Evolutionary conservation across 2,888 invertebrate species (phyloP).

Genomic region (Polydrusus tereticollis): DNA sequence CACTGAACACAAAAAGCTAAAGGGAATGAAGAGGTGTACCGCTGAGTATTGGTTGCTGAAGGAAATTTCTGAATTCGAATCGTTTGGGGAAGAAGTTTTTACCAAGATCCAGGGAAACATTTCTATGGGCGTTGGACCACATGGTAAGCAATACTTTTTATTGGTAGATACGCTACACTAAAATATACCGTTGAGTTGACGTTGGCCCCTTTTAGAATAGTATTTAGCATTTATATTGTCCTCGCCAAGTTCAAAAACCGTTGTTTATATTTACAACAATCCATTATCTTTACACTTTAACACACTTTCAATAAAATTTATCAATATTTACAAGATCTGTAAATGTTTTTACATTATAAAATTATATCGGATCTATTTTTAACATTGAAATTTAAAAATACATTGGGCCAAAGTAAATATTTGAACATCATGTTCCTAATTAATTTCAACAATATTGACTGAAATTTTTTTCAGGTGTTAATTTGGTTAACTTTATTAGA

Average conservation of each 20-base stretch:
- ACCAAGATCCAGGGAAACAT: constrained; percentile 72
- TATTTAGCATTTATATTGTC: background rate
- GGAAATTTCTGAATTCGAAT: constrained; percentile 82
- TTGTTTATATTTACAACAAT: background rate
- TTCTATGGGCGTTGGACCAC: constrained; percentile 84
- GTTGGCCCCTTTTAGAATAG: background rate
- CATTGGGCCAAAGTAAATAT: background rate
- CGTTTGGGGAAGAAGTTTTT: constrained; percentile 88
- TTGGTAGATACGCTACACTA: background rate
- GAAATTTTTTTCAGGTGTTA: constrained; percentile 4
- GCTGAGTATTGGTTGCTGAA: constrained; percentile 88
- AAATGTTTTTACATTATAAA: constrained; percentile 2
- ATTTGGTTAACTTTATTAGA: background rate
- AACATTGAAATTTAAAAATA: constrained; percentile 8
- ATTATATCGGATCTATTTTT: background rate
- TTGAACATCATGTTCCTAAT: background rate
- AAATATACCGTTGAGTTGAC: too few relatives aligned
- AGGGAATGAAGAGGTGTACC: constrained; percentile 77
- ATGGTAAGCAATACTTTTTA: constrained; percentile 65
- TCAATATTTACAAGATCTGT: background rate
- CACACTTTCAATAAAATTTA: background rate
- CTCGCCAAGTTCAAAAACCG: background rate
- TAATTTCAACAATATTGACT: background rate
- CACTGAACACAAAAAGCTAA: constrained; percentile 72
- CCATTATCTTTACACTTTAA: background rate